Percentiles rank a stretch among this genome's conserved stretches.
Evolutionary conservation across 2,888 invertebrate species (phyloP).

Genomic region (Eurytoma californica): DNA sequence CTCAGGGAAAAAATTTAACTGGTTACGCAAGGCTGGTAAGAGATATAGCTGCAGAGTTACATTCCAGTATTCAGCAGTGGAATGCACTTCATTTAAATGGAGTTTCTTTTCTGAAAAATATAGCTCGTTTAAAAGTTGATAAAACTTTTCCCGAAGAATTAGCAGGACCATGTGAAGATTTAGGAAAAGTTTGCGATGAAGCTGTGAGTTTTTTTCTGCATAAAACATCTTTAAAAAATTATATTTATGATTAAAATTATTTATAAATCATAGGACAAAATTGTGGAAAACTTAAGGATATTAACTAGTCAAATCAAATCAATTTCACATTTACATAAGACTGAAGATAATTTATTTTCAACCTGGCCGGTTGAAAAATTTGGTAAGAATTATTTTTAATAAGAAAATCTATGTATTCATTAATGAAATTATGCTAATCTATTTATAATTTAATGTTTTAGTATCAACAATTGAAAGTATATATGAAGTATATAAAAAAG

Average conservation of each 20-base stretch:
- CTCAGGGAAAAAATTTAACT: slow-evolving; percentile 77
- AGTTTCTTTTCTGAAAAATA: slow-evolving; percentile 72
- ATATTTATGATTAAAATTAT: not conserved
- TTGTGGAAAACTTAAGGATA: slow-evolving; percentile 63
- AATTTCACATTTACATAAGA: slow-evolving; percentile 61
- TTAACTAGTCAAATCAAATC: slow-evolving; percentile 63
- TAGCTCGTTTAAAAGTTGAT: slow-evolving; percentile 65
- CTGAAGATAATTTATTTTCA: slow-evolving; percentile 63
- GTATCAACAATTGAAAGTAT: slow-evolving; percentile 62
- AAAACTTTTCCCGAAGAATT: slow-evolving; percentile 63
- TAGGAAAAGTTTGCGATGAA: slow-evolving; percentile 64
- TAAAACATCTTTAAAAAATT: not conserved
- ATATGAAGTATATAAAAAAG: slow-evolving; percentile 68
- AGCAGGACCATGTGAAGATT: slow-evolving; percentile 65
- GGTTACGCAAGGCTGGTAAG: slow-evolving; percentile 77
- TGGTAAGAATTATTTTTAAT: slow-evolving; percentile 60
- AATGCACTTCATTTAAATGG: slow-evolving; percentile 76
- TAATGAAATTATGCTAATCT: not conserved
- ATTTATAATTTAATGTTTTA: slow-evolving; percentile 43
- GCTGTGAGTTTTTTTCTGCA: slow-evolving; percentile 60
- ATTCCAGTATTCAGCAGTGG: slow-evolving; percentile 77
- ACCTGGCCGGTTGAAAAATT: slow-evolving; percentile 68
- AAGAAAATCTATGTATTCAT: not conserved
- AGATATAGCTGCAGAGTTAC: slow-evolving; percentile 78
- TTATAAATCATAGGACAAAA: slow-evolving; percentile 60